Evolutionary conservation across 2,113 vertebrate genomes (phyloP).

Genomic region (Sardina pilchardus): DNA sequence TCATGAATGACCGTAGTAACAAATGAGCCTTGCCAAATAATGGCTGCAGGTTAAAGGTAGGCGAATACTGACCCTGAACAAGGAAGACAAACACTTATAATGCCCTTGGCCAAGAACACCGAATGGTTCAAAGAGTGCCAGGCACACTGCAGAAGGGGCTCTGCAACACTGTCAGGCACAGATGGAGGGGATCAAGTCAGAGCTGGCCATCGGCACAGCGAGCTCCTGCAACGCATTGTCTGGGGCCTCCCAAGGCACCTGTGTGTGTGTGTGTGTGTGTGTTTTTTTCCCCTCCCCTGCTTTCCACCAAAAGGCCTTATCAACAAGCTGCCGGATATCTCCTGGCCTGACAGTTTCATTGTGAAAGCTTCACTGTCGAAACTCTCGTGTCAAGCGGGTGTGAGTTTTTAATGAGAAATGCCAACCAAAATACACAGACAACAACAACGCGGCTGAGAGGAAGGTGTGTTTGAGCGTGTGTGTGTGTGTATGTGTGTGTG

Average conservation of each 20-base stretch:
- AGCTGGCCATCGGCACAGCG: conserved; percentile 42
- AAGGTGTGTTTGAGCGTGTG: conserved; percentile 12
- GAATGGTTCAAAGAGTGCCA: neutral
- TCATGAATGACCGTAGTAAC: neutral
- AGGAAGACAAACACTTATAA: neutral
- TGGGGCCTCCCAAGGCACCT: conserved; percentile 60
- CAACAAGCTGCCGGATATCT: conserved; percentile 62
- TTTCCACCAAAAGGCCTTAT: conserved; percentile 48
- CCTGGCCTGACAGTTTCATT: conserved; percentile 58
- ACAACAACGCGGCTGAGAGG: conserved; percentile 4
- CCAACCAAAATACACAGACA: conserved; percentile 63
- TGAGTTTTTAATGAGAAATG: conserved; percentile 70
- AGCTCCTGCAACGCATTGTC: conserved; percentile 54
- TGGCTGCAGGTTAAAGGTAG: neutral
- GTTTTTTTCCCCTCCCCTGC: conserved; percentile 52
- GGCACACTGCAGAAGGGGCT: neutral
- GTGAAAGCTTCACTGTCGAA: conserved; percentile 64
- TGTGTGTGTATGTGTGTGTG: conserved; percentile 29
- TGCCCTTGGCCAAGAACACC: neutral
- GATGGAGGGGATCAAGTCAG: conserved; percentile 53
- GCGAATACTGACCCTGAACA: neutral
- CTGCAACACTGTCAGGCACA: conserved; percentile 14
- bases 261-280: conserved; percentile 61
- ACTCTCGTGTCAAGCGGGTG: conserved; percentile 60
- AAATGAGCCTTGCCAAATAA: neutral